phyloP scores from a whole-genome alignment of 23 tunicate genomes.

The Phallusia fumigata region DNA sequence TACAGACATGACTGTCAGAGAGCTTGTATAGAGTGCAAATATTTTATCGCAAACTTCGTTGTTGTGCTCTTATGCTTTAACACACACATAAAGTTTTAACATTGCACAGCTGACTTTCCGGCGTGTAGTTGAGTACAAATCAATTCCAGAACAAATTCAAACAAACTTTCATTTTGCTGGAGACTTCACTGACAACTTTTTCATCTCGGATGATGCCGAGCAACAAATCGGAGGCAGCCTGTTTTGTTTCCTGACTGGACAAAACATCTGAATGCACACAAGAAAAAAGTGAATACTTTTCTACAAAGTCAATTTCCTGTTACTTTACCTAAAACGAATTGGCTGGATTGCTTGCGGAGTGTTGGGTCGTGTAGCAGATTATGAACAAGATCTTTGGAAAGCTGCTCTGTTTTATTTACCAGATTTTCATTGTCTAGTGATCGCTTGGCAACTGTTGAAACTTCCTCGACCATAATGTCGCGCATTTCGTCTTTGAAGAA shows the following conservation, averaged over 20 bases:
- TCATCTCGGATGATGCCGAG: background rate
- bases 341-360: conserved; percentile 23
- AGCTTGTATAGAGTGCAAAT: too few species aligned
- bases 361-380: conserved; percentile 53
- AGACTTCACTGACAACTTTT: background rate
- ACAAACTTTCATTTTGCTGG: conserved; percentile 15
- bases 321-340: background rate
- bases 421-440: conserved; percentile 60
- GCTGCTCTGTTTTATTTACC: conserved; percentile 43
- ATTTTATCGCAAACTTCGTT: too few species aligned
- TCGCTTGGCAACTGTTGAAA: conserved; percentile 64
- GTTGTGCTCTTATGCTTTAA: too few species aligned
- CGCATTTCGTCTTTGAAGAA: conserved; percentile 48
- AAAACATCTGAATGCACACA: background rate
- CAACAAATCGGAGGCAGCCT: background rate
- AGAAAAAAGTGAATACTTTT: background rate
- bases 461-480: conserved; percentile 52
- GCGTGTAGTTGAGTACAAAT: too few species aligned
- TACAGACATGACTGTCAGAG: too few species aligned
- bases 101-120: too few species aligned
- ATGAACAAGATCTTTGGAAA: conserved; percentile 45
- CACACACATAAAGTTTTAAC: too few species aligned
- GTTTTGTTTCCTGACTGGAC: conserved; percentile 11
- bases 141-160: background rate
- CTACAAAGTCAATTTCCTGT: background rate